Conservation (phyloP, 2,113 vertebrate genomes). For the Nipponia nippon region DNA sequence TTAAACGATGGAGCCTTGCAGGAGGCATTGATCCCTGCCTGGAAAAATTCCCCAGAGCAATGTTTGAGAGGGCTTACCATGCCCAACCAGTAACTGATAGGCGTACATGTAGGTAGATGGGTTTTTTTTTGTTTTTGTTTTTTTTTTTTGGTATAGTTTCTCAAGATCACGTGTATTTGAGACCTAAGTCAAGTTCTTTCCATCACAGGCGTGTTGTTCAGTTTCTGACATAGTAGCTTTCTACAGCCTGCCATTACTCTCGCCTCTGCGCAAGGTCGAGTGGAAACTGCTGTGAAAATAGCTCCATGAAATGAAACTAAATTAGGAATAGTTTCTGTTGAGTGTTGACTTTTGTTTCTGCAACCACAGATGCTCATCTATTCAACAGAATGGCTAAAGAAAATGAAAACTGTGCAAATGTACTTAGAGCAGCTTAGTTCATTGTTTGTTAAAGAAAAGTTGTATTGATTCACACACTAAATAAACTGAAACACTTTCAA, state of each 20-base stretch:
- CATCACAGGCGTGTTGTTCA: neutral
- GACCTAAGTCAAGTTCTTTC: neutral
- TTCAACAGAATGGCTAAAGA: neutral
- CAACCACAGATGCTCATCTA: neutral
- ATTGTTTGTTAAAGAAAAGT: neutral
- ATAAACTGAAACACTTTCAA: neutral
- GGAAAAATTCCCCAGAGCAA: neutral
- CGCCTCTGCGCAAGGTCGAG: neutral
- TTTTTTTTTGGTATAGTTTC: neutral
- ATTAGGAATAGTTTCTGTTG: neutral
- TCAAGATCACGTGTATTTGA: neutral
- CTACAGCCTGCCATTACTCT: neutral
- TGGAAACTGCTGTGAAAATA: conserved; percentile 28
- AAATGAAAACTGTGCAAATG: neutral
- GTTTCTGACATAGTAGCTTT: neutral
- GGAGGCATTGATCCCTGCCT: neutral
- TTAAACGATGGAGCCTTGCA: neutral
- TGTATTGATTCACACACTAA: neutral
- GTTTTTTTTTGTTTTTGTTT: neutral
- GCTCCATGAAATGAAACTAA: conserved; percentile 20
- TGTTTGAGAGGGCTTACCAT: neutral
- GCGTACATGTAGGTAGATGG: neutral
- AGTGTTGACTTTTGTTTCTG: neutral
- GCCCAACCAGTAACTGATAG: neutral
- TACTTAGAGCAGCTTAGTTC: neutral